Percentiles rank a stretch among this genome's conserved stretches.
phyloP scores from a whole-genome alignment of 1,140 invertebrate species.

The Hyles euphorbiae region DNA sequence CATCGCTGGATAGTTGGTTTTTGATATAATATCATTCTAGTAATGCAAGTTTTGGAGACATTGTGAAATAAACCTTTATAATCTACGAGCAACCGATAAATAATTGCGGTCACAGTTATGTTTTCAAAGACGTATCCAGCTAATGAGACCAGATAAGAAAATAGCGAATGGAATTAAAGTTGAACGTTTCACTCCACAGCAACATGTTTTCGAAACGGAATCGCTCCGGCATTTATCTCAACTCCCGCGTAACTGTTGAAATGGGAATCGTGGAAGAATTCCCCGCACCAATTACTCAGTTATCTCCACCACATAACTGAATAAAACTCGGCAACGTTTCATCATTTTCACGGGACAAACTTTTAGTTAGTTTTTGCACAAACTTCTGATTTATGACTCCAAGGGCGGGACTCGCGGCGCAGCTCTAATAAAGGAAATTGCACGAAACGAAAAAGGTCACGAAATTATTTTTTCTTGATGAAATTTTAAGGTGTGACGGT shows the following conservation, averaged over 20 bases:
- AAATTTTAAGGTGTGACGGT: conserved; percentile 26
- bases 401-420: conserved; percentile 26
- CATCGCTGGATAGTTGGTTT: too few species aligned
- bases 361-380: conserved; percentile 60
- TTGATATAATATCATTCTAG: too few species aligned
- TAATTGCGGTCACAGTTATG: too few species aligned
- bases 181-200: too few species aligned
- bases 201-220: too few species aligned
- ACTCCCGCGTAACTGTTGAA: too few species aligned
- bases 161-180: neutral
- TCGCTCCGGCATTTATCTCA: too few species aligned
- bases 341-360: conserved; percentile 47
- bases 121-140: too few species aligned
- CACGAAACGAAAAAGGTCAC: conserved; percentile 25
- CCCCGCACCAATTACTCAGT: conserved; percentile 49
- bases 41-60: too few species aligned
- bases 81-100: too few species aligned
- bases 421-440: conserved; percentile 39
- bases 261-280: neutral
- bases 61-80: too few species aligned
- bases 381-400: conserved; percentile 57
- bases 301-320: conserved; percentile 54
- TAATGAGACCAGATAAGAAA: too few species aligned
- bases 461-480: conserved; percentile 32
- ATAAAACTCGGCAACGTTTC: conserved; percentile 55